Conservation (phyloP, 2,888 invertebrate species). For the Phorcus lineatus region DNA sequence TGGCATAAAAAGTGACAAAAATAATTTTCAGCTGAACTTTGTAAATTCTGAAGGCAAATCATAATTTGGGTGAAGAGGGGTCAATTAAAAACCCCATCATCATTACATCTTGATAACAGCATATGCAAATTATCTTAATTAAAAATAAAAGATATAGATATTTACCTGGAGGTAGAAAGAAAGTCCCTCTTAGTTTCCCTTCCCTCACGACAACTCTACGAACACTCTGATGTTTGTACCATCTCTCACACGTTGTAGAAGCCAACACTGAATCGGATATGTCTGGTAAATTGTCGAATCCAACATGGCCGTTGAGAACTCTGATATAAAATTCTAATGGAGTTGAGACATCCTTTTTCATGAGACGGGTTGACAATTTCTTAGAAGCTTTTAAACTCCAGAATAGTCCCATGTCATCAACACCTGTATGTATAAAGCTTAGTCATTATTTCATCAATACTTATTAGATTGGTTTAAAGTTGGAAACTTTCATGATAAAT, state of each 20-base stretch:
- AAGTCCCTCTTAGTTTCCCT: conserved; percentile 15
- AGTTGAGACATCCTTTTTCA: conserved; percentile 51
- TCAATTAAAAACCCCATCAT: no score
- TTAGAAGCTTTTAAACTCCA: conserved; percentile 51
- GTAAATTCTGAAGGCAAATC: no score
- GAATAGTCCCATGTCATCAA: conserved; percentile 60
- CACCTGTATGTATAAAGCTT: conserved; percentile 36
- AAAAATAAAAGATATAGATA: not conserved
- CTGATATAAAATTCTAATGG: conserved; percentile 43
- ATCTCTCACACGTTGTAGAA: not conserved
- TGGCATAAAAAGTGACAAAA: no score
- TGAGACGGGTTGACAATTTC: conserved; percentile 36
- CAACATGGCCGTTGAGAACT: conserved; percentile 36
- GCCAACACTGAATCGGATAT: not conserved
- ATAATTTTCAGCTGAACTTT: no score
- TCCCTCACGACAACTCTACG: conserved; percentile 2
- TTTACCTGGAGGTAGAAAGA: conserved; percentile 1
- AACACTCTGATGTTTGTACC: not conserved
- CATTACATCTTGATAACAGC: no score
- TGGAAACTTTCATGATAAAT: no score
- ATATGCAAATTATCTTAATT: no score
- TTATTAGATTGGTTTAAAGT: no score
- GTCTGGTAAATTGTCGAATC: not conserved
- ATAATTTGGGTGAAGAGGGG: no score
- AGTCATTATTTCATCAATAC: no score